A percentile compares a stretch with the other conserved stretches of the same genome.
Conservation (phyloP, 2,113 vertebrate species). For the Myxocyprinus asiaticus region DNA sequence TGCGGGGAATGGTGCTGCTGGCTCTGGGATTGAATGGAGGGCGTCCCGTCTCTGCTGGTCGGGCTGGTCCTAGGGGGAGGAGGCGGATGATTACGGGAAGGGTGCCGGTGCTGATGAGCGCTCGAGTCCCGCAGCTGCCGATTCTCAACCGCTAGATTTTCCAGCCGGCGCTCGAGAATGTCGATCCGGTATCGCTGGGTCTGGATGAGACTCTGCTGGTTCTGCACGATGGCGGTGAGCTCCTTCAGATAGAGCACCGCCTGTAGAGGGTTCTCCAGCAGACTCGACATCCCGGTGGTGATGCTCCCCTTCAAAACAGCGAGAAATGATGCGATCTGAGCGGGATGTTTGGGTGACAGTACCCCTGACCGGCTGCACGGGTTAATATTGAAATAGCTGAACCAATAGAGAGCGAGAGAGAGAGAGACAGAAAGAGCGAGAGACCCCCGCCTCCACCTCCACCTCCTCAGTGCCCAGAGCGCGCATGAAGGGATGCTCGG, state of each 20-base stretch:
- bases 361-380: neutral
- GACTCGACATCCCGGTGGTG: constrained; percentile 82
- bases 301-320: neutral
- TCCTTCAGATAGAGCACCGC: constrained; percentile 95
- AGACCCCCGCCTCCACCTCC: constrained; percentile 43
- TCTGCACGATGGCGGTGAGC: constrained; percentile 95
- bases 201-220: constrained; percentile 96
- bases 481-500: constrained; percentile 45
- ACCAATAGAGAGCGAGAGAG: constrained; percentile 16
- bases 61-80: constrained; percentile 48
- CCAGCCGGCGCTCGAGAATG: constrained; percentile 89
- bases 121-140: constrained; percentile 85
- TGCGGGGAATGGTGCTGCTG: constrained; percentile 66
- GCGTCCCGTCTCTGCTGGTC: constrained; percentile 31
- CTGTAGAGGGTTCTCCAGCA: constrained; percentile 94
- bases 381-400: constrained; percentile 35
- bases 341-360: too few species aligned
- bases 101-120: constrained; percentile 49
- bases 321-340: neutral
- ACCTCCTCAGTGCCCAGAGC: constrained; percentile 8
- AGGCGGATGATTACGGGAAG: constrained; percentile 56
- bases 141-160: constrained; percentile 91
- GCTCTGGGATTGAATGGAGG: constrained; percentile 50
- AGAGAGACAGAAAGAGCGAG: constrained; percentile 30
- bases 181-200: constrained; percentile 94